Evolutionary conservation across 2,113 vertebrate species (phyloP).

Genomic region (Callipepla californica): DNA sequence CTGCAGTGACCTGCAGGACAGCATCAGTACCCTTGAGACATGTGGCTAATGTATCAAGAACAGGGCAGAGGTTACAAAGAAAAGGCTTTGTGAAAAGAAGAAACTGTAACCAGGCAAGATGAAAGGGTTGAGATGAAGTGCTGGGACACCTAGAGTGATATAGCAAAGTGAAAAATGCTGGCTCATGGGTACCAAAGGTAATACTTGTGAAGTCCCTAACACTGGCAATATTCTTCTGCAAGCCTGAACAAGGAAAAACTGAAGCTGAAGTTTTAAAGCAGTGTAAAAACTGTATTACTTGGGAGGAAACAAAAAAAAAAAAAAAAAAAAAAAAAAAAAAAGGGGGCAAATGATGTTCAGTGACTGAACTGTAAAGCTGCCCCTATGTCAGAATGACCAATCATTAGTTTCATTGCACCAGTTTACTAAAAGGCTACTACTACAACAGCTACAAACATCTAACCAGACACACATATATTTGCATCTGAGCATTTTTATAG

Average conservation of each 20-base stretch:
- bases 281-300: not conserved
- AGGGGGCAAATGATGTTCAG: not conserved
- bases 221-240: not conserved
- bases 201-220: not conserved
- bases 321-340: not conserved
- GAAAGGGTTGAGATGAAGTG: not conserved
- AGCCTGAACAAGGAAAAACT: not conserved
- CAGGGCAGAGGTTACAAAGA: not conserved
- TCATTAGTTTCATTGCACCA: not conserved
- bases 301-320: not conserved
- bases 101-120: not conserved
- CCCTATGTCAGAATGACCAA: not conserved
- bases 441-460: not conserved
- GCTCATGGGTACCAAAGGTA: not conserved
- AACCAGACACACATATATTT: not conserved
- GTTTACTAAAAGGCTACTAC: not conserved
- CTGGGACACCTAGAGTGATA: not conserved
- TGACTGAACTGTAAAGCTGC: not conserved
- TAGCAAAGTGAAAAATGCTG: no score
- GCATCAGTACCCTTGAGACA: rapidly evolving
- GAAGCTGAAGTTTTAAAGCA: not conserved
- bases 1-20: not conserved
- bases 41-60: not conserved
- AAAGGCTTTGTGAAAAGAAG: not conserved
- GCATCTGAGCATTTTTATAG: not conserved